Percentiles rank a stretch among this genome's conserved stretches.
These are phyloP conservation scores for Eupithecia inturbata DNA, from an alignment of 2,888 invertebrate species.

Conservation along the genomic window DNA sequence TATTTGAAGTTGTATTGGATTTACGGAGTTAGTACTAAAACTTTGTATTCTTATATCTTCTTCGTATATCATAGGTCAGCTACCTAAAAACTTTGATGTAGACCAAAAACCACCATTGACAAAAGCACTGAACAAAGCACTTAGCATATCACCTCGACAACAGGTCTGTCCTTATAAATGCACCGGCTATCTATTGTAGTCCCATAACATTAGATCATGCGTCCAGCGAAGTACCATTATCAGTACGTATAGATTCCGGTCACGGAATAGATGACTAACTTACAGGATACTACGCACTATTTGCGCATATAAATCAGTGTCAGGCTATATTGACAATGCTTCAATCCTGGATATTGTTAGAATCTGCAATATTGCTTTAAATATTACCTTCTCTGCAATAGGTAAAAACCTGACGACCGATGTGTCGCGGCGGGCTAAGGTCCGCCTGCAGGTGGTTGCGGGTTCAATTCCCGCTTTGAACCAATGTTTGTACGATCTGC, in stretches of 20 bases:
- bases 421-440: no score
- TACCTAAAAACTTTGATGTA: background rate
- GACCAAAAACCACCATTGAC: background rate
- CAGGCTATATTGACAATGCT: background rate
- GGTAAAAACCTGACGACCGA: background rate
- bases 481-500: no score
- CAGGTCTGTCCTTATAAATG: background rate
- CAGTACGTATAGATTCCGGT: slow-evolving; percentile 5
- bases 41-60: background rate
- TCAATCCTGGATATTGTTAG: background rate
- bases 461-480: no score
- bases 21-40: background rate
- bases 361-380: background rate
- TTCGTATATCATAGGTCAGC: background rate
- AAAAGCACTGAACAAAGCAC: background rate
- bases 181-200: background rate
- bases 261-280: slow-evolving; percentile 35
- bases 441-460: no score
- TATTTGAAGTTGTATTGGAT: background rate
- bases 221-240: background rate
- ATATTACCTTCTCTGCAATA: background rate
- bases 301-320: slow-evolving; percentile 31
- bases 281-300: slow-evolving; percentile 34
- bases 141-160: background rate
- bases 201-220: slow-evolving; percentile 10